Conservation (phyloP, 2,888 invertebrate species). For the Uropetala carovei region DNA sequence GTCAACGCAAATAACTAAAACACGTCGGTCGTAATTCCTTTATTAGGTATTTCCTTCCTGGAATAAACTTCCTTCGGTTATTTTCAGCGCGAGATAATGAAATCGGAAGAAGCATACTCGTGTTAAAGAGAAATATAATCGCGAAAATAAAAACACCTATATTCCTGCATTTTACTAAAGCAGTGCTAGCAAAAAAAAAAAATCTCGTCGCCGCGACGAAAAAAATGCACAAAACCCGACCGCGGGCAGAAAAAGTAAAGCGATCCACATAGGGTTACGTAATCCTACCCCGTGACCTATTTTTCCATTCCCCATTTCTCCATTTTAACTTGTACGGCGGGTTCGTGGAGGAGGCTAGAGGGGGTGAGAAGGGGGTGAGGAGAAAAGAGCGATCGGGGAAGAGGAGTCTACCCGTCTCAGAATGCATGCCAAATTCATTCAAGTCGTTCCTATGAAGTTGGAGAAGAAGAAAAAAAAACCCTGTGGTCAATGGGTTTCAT, state of each 20-base stretch:
- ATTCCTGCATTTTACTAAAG: too few species aligned
- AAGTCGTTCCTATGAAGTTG: neutral
- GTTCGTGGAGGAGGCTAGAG: neutral
- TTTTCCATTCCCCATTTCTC: neutral
- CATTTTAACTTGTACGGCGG: neutral
- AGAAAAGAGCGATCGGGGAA: neutral
- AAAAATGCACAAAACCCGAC: neutral
- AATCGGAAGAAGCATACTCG: too few species aligned
- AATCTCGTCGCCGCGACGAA: too few species aligned
- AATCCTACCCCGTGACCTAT: neutral
- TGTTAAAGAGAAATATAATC: too few species aligned
- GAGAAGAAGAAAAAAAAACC: neutral
- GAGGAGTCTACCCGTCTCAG: too few species aligned
- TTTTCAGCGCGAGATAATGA: too few species aligned
- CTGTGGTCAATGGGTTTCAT: neutral
- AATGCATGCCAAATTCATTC: conserved; percentile 8
- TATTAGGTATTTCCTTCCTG: too few species aligned
- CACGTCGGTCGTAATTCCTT: too few species aligned
- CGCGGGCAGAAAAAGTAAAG: neutral
- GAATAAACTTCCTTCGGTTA: too few species aligned
- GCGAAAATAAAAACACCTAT: too few species aligned
- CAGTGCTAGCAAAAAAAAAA: too few species aligned
- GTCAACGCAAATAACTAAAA: too few species aligned
- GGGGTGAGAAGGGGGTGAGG: neutral
- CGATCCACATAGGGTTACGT: neutral